Evolutionary conservation across 2,797 vertebrate species (phyloP).

Genomic region (Thalassophryne amazonica): DNA sequence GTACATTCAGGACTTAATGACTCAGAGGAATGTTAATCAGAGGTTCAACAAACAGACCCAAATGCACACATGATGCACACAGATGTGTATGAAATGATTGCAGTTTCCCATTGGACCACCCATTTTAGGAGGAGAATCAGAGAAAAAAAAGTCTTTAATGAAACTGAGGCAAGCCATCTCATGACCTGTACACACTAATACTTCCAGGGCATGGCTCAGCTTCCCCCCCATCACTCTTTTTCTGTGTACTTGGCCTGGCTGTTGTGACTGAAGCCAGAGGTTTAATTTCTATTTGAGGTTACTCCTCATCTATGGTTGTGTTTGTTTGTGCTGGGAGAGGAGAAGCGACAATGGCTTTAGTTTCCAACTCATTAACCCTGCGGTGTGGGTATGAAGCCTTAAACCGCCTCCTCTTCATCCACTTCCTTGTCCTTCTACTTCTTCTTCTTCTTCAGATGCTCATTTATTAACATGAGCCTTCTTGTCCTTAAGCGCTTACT

Average conservation of each 20-base stretch:
- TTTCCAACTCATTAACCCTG: conserved; percentile 58
- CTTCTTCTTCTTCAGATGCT: conserved; percentile 28
- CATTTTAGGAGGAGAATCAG: conserved; percentile 5
- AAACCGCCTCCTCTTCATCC: conserved; percentile 23
- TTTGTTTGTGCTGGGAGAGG: conserved; percentile 71
- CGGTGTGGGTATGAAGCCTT: conserved; percentile 41
- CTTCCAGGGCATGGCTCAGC: conserved; percentile 55
- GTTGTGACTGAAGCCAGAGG: conserved; percentile 63
- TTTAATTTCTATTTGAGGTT: conserved; percentile 61
- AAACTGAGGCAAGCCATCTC: conserved; percentile 40
- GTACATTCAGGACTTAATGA: conserved; percentile 68
- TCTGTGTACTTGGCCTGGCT: conserved; percentile 38
- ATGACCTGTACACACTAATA: conserved; percentile 64
- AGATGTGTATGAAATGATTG: conserved; percentile 72
- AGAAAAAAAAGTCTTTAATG: conserved; percentile 16
- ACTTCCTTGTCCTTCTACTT: conserved; percentile 9
- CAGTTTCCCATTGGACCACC: conserved; percentile 16
- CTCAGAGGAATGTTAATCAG: conserved; percentile 78
- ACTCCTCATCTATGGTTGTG: conserved; percentile 64
- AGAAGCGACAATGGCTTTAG: conserved; percentile 52
- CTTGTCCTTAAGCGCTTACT: conserved; percentile 34
- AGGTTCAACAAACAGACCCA: conserved; percentile 70
- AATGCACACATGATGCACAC: conserved; percentile 60
- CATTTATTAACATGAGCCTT: conserved; percentile 49
- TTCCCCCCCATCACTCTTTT: conserved; percentile 24